These are phyloP conservation scores for Pollimyrus isidori DNA, from an alignment of 2,113 vertebrate genomes.

Conservation along the genomic window DNA sequence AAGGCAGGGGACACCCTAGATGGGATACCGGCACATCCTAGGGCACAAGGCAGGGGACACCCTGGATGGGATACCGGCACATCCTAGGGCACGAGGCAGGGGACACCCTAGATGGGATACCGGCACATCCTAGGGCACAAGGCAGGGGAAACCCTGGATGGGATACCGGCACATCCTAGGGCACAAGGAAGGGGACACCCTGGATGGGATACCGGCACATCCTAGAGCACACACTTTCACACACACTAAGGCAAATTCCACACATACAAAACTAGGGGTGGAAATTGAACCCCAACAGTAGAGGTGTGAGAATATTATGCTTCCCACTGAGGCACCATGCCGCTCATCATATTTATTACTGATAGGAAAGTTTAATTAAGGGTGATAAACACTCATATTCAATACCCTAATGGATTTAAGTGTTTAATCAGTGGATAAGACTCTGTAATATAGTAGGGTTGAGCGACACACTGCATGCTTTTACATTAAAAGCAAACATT, in stretches of 20 bases:
- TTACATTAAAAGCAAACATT: not conserved
- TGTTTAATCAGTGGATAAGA: not conserved
- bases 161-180: not conserved
- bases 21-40: not conserved
- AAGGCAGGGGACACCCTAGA: not conserved
- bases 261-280: not conserved
- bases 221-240: not conserved
- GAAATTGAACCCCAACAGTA: not conserved
- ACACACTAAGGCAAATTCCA: not conserved
- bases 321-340: not conserved
- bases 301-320: not conserved
- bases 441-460: not conserved
- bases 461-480: not conserved
- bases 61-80: no score
- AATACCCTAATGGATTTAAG: conserved; percentile 1
- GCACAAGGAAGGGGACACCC: not conserved
- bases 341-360: not conserved
- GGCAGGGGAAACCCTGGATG: no score
- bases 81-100: not conserved
- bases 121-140: not conserved
- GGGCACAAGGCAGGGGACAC: not conserved
- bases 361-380: not conserved
- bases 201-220: not conserved
- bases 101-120: not conserved
- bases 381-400: not conserved